A percentile compares a stretch with the other conserved stretches of the same genome.
Conservation (phyloP, 2,113 vertebrate genomes). For the Clarias magur region DNA sequence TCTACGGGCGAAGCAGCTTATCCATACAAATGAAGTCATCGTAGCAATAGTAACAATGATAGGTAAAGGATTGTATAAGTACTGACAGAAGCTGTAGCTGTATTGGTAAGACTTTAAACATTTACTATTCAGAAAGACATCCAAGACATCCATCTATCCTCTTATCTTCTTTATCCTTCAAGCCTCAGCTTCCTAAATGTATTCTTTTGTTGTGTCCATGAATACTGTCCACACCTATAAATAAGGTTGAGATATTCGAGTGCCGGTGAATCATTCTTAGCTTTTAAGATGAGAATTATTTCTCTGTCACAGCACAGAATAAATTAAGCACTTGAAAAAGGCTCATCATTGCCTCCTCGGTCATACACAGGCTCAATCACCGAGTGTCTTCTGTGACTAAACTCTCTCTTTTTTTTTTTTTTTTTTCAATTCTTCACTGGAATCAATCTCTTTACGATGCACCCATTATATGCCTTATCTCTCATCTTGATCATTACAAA, state of each 20-base stretch:
- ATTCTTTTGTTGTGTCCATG: not conserved
- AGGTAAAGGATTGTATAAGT: not conserved
- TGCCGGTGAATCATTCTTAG: not conserved
- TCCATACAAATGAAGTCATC: not conserved
- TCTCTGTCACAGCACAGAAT: not conserved
- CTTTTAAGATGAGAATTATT: not conserved
- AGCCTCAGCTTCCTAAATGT: not conserved
- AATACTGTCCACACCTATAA: not conserved
- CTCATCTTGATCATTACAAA: not conserved
- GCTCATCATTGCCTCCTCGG: not conserved
- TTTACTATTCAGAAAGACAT: not conserved
- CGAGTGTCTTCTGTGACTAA: not conserved
- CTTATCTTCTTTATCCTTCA: not conserved
- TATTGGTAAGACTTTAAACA: not conserved
- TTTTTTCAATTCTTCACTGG: not conserved
- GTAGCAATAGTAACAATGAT: not conserved
- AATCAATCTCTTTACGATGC: not conserved
- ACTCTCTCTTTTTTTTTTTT: not conserved
- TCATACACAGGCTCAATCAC: not conserved
- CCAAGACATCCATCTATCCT: not conserved
- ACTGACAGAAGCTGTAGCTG: too few species aligned
- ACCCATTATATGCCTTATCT: constrained; percentile 6
- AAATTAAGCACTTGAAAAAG: not conserved
- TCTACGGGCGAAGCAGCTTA: not conserved
- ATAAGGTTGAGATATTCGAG: not conserved